Conservation (phyloP, 2,113 vertebrate species). For the Megaceryle torquata region DNA sequence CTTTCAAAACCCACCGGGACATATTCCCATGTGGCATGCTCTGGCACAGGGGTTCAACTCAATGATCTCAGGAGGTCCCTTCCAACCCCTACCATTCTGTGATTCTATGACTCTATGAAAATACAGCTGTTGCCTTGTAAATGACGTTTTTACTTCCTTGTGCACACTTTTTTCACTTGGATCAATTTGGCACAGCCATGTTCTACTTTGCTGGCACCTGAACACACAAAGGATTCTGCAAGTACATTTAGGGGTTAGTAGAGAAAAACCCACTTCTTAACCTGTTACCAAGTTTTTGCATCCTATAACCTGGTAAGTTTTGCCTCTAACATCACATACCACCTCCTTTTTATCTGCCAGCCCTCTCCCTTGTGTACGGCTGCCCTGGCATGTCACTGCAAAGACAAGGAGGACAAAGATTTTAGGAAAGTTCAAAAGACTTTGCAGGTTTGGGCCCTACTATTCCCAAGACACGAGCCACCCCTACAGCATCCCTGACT, state of each 20-base stretch:
- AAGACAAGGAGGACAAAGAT: background rate
- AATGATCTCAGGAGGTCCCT: too few species aligned
- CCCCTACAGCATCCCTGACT: background rate
- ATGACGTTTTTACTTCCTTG: background rate
- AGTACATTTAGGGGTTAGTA: background rate
- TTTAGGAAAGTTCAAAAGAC: background rate
- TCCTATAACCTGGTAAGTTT: background rate
- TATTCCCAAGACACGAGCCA: fast-evolving
- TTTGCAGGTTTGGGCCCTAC: background rate
- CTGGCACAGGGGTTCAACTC: too few species aligned
- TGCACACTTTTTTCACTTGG: background rate
- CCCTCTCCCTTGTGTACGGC: fast-evolving
- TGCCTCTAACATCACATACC: background rate
- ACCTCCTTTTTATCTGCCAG: background rate
- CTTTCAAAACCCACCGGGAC: too few species aligned
- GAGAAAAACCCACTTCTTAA: background rate
- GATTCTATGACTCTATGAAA: background rate
- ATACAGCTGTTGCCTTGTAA: background rate
- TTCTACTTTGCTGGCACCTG: background rate
- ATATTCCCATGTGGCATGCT: too few species aligned
- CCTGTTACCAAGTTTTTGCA: background rate
- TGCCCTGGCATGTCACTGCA: background rate
- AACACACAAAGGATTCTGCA: background rate
- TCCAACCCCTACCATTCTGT: too few species aligned
- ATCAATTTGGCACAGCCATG: background rate